Percentiles rank a stretch among this genome's conserved stretches.
These are phyloP conservation scores for Sandelia bainsii DNA, from an alignment of 2,797 vertebrate species.

Conservation along the genomic window DNA sequence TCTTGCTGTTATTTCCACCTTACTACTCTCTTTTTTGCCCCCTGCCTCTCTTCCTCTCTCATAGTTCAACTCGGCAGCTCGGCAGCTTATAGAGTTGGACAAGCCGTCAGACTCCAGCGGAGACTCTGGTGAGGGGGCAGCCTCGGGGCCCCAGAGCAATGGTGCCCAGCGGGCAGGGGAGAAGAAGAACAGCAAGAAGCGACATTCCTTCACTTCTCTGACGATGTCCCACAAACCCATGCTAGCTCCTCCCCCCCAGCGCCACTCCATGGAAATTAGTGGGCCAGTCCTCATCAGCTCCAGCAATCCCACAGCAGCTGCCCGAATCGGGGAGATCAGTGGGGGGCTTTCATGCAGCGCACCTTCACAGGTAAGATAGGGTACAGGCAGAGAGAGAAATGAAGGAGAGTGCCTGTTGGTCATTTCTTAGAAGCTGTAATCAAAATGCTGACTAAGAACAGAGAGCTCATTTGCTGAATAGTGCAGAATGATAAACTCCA, in stretches of 20 bases:
- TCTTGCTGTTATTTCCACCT: conserved; percentile 37
- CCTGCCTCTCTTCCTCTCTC: conserved; percentile 35
- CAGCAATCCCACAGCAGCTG: conserved; percentile 96
- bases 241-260: conserved; percentile 92
- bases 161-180: conserved; percentile 88
- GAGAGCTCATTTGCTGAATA: background rate
- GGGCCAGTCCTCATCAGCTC: conserved; percentile 99
- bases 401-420: background rate
- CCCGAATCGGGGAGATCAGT: conserved; percentile 93
- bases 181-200: conserved; percentile 99
- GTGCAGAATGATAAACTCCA: background rate
- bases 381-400: background rate
- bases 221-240: conserved; percentile 97
- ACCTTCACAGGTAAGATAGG: conserved; percentile 92
- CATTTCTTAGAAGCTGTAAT: background rate
- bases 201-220: conserved; percentile 98
- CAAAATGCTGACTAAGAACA: background rate
- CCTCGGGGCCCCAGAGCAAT: conserved; percentile 86
- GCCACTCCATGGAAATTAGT: conserved; percentile 99
- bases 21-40: conserved; percentile 22
- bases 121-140: conserved; percentile 90
- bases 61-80: conserved; percentile 95
- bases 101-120: conserved; percentile 87
- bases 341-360: conserved; percentile 97
- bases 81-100: conserved; percentile 96